A percentile compares a stretch with the other conserved stretches of the same genome.
These are phyloP conservation scores for Leptopilina myrica DNA, from an alignment of 2,888 invertebrate genomes.

Conservation along the genomic window DNA sequence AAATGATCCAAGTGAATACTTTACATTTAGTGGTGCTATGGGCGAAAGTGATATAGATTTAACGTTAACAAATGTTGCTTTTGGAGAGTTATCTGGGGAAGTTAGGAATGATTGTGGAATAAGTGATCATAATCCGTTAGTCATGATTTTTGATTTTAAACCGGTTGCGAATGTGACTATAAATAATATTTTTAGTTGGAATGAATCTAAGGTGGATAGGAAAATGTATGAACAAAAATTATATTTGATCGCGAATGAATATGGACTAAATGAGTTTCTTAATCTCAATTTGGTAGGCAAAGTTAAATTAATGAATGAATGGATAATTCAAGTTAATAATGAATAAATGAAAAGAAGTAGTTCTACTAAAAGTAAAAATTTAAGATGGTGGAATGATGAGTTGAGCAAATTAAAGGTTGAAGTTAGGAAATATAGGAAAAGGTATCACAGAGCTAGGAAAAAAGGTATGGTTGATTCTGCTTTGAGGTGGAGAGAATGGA, in stretches of 20 bases:
- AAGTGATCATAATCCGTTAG: neutral
- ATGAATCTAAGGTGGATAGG: neutral
- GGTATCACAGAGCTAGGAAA: neutral
- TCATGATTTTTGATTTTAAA: neutral
- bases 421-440: neutral
- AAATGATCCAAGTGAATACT: too few relatives aligned
- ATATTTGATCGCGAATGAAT: slow-evolving; percentile 81
- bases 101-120: neutral
- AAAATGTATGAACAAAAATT: slow-evolving; percentile 76
- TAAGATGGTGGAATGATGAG: neutral
- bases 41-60: neutral
- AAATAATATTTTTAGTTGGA: neutral
- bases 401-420: neutral
- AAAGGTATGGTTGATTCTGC: neutral
- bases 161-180: neutral
- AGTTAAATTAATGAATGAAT: slow-evolving; percentile 18
- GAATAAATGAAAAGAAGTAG: slow-evolving; percentile 11
- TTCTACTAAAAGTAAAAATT: neutral
- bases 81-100: neutral
- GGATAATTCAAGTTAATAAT: slow-evolving; percentile 47
- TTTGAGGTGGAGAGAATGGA: neutral
- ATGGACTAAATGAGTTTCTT: neutral
- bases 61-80: neutral
- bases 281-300: slow-evolving; percentile 2
- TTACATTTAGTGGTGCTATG: too few relatives aligned